Evolutionary conservation across 2,113 vertebrate genomes (phyloP).

Genomic region (Trachemys scripta): DNA sequence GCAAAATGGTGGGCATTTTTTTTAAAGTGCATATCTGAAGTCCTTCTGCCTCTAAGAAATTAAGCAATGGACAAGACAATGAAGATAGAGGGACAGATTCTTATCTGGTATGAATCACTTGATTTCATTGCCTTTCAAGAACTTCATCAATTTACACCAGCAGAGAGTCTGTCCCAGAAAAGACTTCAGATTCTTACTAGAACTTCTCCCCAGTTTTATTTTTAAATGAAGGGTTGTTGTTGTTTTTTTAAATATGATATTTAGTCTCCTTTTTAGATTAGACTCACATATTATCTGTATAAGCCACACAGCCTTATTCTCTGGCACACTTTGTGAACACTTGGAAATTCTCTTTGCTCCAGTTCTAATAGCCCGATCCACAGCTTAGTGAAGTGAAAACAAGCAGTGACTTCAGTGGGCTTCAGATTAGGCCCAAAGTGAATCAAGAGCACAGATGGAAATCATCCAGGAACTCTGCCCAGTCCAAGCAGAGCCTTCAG

Average conservation of each 20-base stretch:
- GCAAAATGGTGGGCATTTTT: background rate
- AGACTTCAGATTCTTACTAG: background rate
- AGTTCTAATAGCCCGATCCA: background rate
- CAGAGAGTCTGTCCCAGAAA: rapidly evolving
- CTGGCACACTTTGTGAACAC: background rate
- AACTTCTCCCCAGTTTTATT: background rate
- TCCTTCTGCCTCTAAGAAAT: rapidly evolving
- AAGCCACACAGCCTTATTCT: background rate
- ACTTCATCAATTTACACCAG: background rate
- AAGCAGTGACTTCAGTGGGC: background rate
- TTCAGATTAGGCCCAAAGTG: background rate
- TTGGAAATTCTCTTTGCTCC: background rate
- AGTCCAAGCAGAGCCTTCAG: background rate
- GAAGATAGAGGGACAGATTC: rapidly evolving
- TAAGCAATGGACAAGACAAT: rapidly evolving
- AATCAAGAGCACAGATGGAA: background rate
- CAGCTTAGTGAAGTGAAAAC: background rate
- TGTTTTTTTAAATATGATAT: background rate
- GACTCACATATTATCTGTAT: background rate
- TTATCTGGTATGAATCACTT: rapidly evolving
- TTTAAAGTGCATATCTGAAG: rapidly evolving
- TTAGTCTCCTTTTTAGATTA: background rate
- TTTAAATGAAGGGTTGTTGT: background rate
- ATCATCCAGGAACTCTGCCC: background rate
- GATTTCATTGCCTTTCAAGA: background rate